Conservation (phyloP, 2,113 vertebrate species). For the Anolis carolinensis region DNA sequence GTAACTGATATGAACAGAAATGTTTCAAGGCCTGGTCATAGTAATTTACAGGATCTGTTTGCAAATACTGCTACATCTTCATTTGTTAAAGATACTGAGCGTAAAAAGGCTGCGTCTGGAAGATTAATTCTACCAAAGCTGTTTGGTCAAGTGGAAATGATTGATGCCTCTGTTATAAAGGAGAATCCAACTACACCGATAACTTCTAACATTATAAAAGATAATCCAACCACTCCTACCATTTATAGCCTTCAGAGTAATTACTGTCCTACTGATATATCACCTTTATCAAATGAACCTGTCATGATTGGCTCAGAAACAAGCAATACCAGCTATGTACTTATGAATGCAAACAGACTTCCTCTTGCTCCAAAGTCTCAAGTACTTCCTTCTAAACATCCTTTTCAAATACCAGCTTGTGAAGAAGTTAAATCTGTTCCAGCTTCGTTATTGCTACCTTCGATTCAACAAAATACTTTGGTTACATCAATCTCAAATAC, state of each 20-base stretch:
- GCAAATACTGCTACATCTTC: constrained; percentile 58
- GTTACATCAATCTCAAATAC: constrained; percentile 57
- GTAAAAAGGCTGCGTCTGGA: constrained; percentile 70
- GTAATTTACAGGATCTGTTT: constrained; percentile 69
- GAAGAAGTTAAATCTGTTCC: constrained; percentile 82
- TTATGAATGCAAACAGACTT: constrained; percentile 62
- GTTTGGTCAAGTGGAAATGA: constrained; percentile 65
- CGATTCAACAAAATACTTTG: constrained; percentile 81
- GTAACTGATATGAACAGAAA: constrained; percentile 65
- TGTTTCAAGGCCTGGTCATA: constrained; percentile 61
- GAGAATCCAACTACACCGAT: constrained; percentile 46
- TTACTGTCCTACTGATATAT: constrained; percentile 58
- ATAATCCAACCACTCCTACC: constrained; percentile 43
- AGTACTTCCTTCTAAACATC: constrained; percentile 78
- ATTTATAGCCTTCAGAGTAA: constrained; percentile 59
- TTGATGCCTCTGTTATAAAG: constrained; percentile 60
- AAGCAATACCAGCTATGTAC: constrained; percentile 54
- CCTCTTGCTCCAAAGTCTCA: constrained; percentile 70
- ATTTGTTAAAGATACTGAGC: constrained; percentile 67
- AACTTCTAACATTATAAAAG: constrained; percentile 53
- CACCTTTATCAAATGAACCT: constrained; percentile 57
- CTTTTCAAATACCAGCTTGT: constrained; percentile 84
- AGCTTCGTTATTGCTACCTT: constrained; percentile 77
- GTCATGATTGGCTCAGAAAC: constrained; percentile 58
- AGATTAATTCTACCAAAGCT: constrained; percentile 72